These are phyloP conservation scores for Eulemur mongoz DNA, from an alignment of 2,797 vertebrate genomes.

Conservation along the genomic window DNA sequence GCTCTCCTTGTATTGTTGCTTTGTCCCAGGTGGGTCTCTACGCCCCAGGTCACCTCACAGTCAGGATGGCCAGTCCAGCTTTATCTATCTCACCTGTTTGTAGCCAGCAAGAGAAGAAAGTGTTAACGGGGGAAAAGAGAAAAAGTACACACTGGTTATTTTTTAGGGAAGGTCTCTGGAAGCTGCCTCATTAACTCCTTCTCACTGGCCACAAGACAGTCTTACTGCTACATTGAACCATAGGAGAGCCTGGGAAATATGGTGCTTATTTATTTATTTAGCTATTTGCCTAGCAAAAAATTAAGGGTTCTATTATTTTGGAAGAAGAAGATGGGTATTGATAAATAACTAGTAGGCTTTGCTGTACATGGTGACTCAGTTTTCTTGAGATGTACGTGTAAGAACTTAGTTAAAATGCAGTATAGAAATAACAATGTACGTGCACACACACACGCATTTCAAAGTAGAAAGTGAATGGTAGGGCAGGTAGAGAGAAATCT, in stretches of 20 bases:
- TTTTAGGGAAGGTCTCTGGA: background rate
- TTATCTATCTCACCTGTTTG: background rate
- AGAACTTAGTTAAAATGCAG: background rate
- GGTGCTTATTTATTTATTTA: background rate
- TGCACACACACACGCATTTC: background rate
- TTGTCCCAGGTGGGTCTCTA: background rate
- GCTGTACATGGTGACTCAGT: background rate
- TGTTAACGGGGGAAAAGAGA: background rate
- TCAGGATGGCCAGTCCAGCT: background rate
- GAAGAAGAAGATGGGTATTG: background rate
- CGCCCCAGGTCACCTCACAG: background rate
- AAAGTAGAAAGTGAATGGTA: background rate
- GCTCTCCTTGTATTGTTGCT: background rate
- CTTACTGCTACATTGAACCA: background rate
- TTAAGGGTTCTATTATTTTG: background rate
- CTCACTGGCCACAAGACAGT: background rate
- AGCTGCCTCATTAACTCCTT: background rate
- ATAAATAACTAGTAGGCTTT: background rate
- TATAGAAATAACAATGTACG: background rate
- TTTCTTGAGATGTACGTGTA: background rate
- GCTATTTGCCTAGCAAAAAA: background rate
- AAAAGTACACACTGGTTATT: background rate
- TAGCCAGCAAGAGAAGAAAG: background rate
- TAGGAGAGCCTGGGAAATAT: background rate
- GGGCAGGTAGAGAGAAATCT: background rate